Evolutionary conservation across 2,888 invertebrate species (phyloP).

Genomic region (Seira ritae): DNA sequence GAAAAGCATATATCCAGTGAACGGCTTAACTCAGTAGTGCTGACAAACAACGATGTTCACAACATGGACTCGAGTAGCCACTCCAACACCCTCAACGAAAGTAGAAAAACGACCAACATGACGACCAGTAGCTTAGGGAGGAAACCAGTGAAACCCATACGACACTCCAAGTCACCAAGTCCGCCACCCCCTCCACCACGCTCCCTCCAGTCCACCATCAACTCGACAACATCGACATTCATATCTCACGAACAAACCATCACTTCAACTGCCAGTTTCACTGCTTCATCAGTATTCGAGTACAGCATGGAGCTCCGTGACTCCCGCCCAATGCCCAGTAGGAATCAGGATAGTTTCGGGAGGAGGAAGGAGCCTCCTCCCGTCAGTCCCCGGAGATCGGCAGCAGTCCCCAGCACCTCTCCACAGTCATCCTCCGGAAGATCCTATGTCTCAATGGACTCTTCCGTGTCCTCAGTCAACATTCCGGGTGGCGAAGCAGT

Average conservation of each 20-base stretch:
- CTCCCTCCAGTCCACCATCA: slow-evolving; percentile 51
- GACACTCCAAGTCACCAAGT: slow-evolving; percentile 52
- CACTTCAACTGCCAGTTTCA: slow-evolving; percentile 49
- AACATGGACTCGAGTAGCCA: neutral
- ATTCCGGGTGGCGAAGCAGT: slow-evolving; percentile 72
- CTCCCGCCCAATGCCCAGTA: slow-evolving; percentile 9
- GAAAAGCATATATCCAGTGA: slow-evolving; percentile 30
- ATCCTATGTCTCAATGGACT: slow-evolving; percentile 53
- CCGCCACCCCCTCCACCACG: slow-evolving; percentile 62
- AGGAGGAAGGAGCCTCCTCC: slow-evolving; percentile 64
- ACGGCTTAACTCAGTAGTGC: slow-evolving; percentile 14
- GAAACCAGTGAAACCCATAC: slow-evolving; percentile 53
- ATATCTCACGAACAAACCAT: slow-evolving; percentile 57
- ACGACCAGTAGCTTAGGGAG: slow-evolving; percentile 53
- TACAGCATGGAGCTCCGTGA: slow-evolving; percentile 48
- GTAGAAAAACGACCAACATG: slow-evolving; percentile 13
- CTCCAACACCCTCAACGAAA: slow-evolving; percentile 30
- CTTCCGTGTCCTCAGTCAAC: slow-evolving; percentile 67
- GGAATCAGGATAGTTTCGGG: slow-evolving; percentile 40
- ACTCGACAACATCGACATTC: slow-evolving; percentile 51
- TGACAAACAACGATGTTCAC: neutral
- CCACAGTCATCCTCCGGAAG: slow-evolving; percentile 59
- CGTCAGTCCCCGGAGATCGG: slow-evolving; percentile 54
- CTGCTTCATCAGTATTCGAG: slow-evolving; percentile 55
- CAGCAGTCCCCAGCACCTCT: slow-evolving; percentile 41